Evolutionary conservation across 2,888 invertebrate species (phyloP), one percentile per base, ranked within the genome.

Genomic region (Hylaea fasciaria): DNA sequence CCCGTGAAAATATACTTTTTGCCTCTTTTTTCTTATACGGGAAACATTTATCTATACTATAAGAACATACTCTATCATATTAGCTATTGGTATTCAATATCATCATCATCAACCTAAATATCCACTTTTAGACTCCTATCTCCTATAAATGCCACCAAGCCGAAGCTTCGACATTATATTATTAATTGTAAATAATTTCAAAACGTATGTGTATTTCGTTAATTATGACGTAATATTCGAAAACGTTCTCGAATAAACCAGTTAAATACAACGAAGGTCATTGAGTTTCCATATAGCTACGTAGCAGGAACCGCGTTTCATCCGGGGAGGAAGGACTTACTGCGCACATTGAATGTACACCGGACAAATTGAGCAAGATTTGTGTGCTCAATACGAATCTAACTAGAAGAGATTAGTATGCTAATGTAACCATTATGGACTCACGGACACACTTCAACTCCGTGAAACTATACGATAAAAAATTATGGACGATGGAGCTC

Each of bases 351-450:
- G 41, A 45, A 9, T 40, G 46, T 51, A 55, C 46, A 50, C 70
- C 69, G 70, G 73, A 75, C 75, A 78, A 76, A 77, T 78, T 82
- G 82, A 80, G 79, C 81, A 76, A 77, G 77, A 78, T 82, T 81
- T 80, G 78, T 81, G 80, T 80, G 82, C 79, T 80, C 80, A 81
- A 79, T 78, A 78, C 80, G 75, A 77, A 80, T 81, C 83, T 85
- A 84, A 87, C 89, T 88, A 88, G 87, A 89, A 89, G 87, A 89
- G 88, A 85, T 89, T 85, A 86, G 86, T 89, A 89, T 87, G 87
- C 89, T 87, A 89, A 89, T 87, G 79, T 81, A 70, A 67, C 86
- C 81, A 83, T 85, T 82, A 82, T 79, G 76, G 78, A 78, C 78
- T 81, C 78, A 77, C 76, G 77, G 79, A 85, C 77, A 83, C 75